Percentiles rank a stretch among this genome's conserved stretches.
Evolutionary conservation across 2,888 invertebrate genomes (phyloP).

Genomic region (Caenorhabditis virilis): DNA sequence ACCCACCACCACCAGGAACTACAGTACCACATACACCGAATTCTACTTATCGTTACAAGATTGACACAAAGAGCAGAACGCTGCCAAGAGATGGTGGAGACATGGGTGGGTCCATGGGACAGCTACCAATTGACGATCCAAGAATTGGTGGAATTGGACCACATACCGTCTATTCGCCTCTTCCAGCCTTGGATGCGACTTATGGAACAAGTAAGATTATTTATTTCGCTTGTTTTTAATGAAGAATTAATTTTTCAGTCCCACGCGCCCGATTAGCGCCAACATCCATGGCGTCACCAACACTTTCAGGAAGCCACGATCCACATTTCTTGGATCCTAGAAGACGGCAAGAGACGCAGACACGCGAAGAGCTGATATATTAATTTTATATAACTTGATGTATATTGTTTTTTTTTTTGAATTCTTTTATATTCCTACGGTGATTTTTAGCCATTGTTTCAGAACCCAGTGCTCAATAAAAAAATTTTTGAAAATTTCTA

Average conservation of each 20-base stretch:
- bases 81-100: neutral
- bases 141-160: too few species aligned
- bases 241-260: too few species aligned
- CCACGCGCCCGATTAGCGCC: constrained; percentile 42
- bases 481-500: too few species aligned
- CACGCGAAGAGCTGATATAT: constrained; percentile 61
- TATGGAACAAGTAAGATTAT: constrained; percentile 40
- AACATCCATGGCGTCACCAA: constrained; percentile 24
- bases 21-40: constrained; percentile 45
- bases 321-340: constrained; percentile 64
- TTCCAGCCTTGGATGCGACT: constrained; percentile 24
- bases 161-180: constrained; percentile 28
- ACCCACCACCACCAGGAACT: constrained; percentile 51
- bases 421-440: too few species aligned
- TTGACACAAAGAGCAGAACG: constrained; percentile 17
- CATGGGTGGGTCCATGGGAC: constrained; percentile 27
- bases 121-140: constrained; percentile 34
- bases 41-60: constrained; percentile 32
- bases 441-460: too few species aligned
- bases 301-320: constrained; percentile 36
- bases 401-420: neutral
- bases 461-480: too few species aligned
- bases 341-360: constrained; percentile 62
- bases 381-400: constrained; percentile 21
- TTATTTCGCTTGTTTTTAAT: too few species aligned